Evolutionary conservation across 2,888 invertebrate genomes (phyloP).

Genomic region (Anthrax anthrax): DNA sequence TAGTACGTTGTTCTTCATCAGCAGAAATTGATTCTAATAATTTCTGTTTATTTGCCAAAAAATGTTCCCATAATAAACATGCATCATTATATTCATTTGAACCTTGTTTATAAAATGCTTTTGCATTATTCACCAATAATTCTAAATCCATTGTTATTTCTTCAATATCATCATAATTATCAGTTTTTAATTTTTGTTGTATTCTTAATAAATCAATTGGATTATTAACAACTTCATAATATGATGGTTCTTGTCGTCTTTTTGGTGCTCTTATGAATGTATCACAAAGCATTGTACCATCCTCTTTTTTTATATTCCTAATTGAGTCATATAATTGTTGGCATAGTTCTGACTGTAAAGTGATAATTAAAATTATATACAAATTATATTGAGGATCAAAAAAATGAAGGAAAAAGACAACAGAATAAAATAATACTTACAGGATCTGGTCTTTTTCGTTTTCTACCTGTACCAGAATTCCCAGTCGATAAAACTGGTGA

Average conservation of each 20-base stretch:
- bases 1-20: conserved; percentile 27
- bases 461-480: not conserved
- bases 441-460: conserved; percentile 54
- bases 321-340: conserved; percentile 89
- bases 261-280: conserved; percentile 91
- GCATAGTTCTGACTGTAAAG: conserved; percentile 61
- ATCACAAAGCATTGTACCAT: conserved; percentile 81
- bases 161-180: conserved; percentile 89
- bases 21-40: conserved; percentile 28
- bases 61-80: conserved; percentile 73
- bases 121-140: conserved; percentile 84
- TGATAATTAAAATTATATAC: conserved; percentile 8
- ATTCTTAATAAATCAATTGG: conserved; percentile 89
- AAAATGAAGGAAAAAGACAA: too few species aligned
- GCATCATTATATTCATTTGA: conserved; percentile 83
- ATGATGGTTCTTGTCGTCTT: conserved; percentile 77
- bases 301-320: conserved; percentile 80
- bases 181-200: conserved; percentile 92
- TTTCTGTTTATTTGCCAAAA: conserved; percentile 36
- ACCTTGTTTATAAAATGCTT: conserved; percentile 83
- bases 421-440: too few species aligned
- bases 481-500: conserved; percentile 30
- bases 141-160: conserved; percentile 83
- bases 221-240: conserved; percentile 82
- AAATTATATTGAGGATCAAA: conserved; percentile 1